Evolutionary conservation across 2,797 vertebrate genomes (phyloP).

Genomic region (Molossus alvarezi): DNA sequence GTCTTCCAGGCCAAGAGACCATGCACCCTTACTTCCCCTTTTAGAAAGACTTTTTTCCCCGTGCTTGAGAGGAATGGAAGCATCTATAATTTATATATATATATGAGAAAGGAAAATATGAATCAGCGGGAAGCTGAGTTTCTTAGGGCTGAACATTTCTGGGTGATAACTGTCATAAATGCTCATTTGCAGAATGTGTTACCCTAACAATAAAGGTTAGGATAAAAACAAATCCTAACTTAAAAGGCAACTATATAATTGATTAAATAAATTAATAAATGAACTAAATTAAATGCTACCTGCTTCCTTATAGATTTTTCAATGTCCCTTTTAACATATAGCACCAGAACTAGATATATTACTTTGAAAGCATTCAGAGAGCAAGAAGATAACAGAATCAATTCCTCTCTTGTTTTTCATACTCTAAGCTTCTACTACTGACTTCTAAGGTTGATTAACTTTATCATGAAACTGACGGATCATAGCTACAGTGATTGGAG

Average conservation of each 20-base stretch:
- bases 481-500: neutral
- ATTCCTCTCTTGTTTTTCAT: neutral
- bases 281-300: neutral
- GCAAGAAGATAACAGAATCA: neutral
- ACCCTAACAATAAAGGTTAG: neutral
- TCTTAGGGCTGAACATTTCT: neutral
- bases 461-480: conserved; percentile 35
- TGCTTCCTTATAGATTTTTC: neutral
- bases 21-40: neutral
- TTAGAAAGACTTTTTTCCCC: conserved; percentile 12
- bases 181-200: neutral
- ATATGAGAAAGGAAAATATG: conserved; percentile 56
- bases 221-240: conserved; percentile 34
- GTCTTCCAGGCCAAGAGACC: conserved; percentile 2
- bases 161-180: neutral
- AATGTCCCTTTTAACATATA: neutral
- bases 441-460: neutral
- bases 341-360: neutral
- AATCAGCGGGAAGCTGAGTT: conserved; percentile 26
- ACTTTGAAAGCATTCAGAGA: conserved; percentile 11
- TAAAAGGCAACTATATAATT: conserved; percentile 5
- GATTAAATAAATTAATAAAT: neutral
- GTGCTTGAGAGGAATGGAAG: conserved; percentile 33
- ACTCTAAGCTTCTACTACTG: neutral
- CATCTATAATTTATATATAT: conserved; percentile 18